Evolutionary conservation across 2,888 invertebrate species (phyloP), one percentile per base, ranked within the genome.

Genomic region (Neelides folsomi): DNA sequence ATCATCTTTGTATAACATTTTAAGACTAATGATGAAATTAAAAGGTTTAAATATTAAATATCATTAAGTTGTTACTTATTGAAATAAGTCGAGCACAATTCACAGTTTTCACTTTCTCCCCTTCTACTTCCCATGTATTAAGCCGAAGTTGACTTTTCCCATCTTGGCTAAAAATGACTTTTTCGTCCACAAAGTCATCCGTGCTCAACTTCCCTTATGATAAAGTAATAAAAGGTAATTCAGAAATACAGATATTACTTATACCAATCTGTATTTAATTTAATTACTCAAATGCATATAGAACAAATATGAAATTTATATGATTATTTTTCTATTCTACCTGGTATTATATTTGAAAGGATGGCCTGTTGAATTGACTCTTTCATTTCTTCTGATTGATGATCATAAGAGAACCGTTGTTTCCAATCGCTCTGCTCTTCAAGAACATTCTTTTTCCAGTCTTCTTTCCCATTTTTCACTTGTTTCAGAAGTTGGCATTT

Each of bases 31-130:
- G n/a, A n/a, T n/a, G n/a, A n/a, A n/a, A n/a, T n/a, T n/a, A n/a
- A n/a, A n/a, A n/a, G n/a, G n/a, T n/a, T n/a, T n/a, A n/a, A n/a
- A n/a, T n/a, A n/a, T n/a, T n/a, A n/a, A n/a, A n/a, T n/a, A n/a
- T n/a, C n/a, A n/a, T n/a, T n/a, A n/a, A n/a, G n/a, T n/a, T n/a
- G n/a, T n/a, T 27, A 27, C 27, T 80, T 27, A 75, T 70, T 54
- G 76, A 76, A 36, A 71, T 72, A 35, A 84, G 70, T 46, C 75
- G 75, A 16, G 77, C 77, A 68, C 84, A 84, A 67, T 84, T 83
- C 9, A 79, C 81, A 6, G 82, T 81, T 20, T 75, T 66, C 60
- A 78, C 66, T 57, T 73, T 73, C 53, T 69, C 70, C 27, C 63
- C 64, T 36, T 74, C 72, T 2, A 73, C 72, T 50, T 74, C 73